Base-by-base conservation (phyloP, 2,888 invertebrate genomes). In the Drosophila demipolita region DNA sequence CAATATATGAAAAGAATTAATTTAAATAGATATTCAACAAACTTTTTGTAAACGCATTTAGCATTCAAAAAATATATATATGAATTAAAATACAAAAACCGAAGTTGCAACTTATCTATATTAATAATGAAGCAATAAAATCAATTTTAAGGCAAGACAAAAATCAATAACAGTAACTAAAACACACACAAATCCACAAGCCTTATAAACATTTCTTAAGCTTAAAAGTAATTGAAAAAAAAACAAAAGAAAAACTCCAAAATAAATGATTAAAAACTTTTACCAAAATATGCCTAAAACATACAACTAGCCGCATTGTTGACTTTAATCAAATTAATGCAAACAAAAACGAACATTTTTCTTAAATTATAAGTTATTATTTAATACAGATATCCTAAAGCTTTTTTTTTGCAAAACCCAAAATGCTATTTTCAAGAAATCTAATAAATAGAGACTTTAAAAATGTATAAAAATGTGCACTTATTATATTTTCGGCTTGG, bases 381-480 rank as follows among this genome's bases (percentile, higher is more conserved):
- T 73, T 64, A 53, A 62, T 40, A 23, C 49, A 52, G 45, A 66
- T 55, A 29, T 40, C 59, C 60, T 48, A 62, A 17, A 11, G 42
- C 42, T 60, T 64, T 75, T 79, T 80, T 67, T 72, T 62, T 54
- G 50, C 49, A 55, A 66, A 80, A 63, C 68, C 78, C 62, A 67
- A 81, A 69, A 69, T 77, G 81, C 79, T 79, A 80, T 79, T 73
- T 81, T 79, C 69, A 81, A 70, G 73, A 81, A 79, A 73, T 67
- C 69, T 77, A 81, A 79, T 78, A 80, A 78, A 78, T 68, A 78
- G 59, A 72, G 63, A 78, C 66, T 78, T 80, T 72, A 67, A 72
- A 78, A 80, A 78, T 76, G 72, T 68, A 78, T 2, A 23, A 23
- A 9, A 15, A 4, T 23, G 23, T 23, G 2, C 3, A 20, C 15